Conservation (phyloP, 1,140 invertebrate genomes). For the Rhopalosiphum maidis region DNA sequence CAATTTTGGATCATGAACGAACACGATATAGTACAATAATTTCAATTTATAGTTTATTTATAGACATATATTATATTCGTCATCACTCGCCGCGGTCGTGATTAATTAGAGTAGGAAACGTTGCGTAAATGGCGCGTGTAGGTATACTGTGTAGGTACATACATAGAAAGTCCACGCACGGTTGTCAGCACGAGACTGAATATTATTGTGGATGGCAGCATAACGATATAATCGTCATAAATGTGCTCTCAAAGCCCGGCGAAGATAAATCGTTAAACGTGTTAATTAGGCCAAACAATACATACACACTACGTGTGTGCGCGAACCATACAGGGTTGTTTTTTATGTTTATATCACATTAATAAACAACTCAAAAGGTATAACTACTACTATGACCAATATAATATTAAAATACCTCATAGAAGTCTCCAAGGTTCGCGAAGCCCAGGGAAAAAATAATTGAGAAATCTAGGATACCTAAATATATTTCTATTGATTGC, state of each 20-base stretch:
- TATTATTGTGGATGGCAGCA: neutral
- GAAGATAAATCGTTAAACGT: neutral
- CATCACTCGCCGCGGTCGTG: neutral
- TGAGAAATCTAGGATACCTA: too few relatives aligned
- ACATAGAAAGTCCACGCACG: constrained; percentile 3
- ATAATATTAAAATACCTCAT: too few relatives aligned
- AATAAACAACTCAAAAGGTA: too few relatives aligned
- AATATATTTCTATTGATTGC: too few relatives aligned
- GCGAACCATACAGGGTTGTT: neutral
- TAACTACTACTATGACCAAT: too few relatives aligned
- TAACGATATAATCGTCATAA: neutral
- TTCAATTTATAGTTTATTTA: neutral
- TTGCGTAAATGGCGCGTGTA: neutral
- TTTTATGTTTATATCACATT: neutral
- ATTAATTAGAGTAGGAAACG: constrained; percentile 17
- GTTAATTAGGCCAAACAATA: neutral
- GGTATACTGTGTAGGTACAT: neutral
- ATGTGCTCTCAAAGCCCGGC: neutral
- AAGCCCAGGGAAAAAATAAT: too few relatives aligned
- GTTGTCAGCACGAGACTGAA: neutral
- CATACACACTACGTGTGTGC: neutral
- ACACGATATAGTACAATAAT: neutral
- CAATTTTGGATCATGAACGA: neutral
- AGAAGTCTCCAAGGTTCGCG: too few relatives aligned
- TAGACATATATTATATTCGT: neutral